Conservation (phyloP, 2,888 invertebrate species). For the Dryococelus australis region DNA sequence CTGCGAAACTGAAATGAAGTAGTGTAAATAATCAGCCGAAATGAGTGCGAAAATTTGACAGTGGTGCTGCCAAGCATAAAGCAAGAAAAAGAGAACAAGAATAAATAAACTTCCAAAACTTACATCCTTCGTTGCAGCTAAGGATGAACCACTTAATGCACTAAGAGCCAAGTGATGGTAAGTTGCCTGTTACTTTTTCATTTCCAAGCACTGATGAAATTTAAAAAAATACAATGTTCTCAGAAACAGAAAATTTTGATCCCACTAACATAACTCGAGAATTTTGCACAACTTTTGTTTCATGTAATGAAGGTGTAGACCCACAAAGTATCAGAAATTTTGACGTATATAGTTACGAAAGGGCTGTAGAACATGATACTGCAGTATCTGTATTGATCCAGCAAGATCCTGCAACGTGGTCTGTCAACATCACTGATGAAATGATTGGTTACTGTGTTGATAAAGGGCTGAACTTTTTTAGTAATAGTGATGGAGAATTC, state of each 20-base stretch:
- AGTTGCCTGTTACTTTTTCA: not conserved
- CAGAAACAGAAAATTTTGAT: conserved; percentile 11
- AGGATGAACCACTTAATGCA: not conserved
- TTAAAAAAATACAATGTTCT: not conserved
- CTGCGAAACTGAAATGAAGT: no score
- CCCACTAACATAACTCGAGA: not conserved
- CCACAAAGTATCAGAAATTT: not conserved
- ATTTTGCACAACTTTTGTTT: not conserved
- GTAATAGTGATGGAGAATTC: not conserved
- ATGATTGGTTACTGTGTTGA: conserved; percentile 17
- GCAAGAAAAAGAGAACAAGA: conserved; percentile 21
- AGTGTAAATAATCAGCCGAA: not conserved
- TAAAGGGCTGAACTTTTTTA: not conserved
- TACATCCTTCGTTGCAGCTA: not conserved
- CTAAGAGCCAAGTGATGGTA: not conserved
- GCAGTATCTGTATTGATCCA: not conserved
- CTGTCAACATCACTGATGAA: conserved; percentile 7
- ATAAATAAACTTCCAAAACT: not conserved
- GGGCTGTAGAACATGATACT: conserved; percentile 5
- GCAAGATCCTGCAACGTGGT: conserved; percentile 21
- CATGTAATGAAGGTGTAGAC: conserved; percentile 1
- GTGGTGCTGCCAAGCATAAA: not conserved
- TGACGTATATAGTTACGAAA: not conserved
- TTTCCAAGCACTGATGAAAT: not conserved
- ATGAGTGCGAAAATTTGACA: not conserved